Evolutionary conservation across 2,797 vertebrate species (phyloP).

Genomic region (Myiotriccus ornatus): DNA sequence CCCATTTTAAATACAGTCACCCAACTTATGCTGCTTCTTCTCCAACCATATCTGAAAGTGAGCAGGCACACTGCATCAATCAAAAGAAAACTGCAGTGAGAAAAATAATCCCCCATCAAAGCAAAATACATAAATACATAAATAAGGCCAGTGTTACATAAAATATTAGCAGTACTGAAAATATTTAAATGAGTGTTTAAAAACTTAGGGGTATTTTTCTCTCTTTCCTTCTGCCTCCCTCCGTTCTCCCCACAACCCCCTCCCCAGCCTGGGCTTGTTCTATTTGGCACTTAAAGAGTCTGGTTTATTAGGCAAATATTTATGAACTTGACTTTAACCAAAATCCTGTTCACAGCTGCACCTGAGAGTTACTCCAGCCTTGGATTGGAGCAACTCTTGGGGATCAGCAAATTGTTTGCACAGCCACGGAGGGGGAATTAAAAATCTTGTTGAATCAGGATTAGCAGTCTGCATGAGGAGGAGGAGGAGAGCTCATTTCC

Average conservation of each 20-base stretch:
- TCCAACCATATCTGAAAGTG: conserved; percentile 77
- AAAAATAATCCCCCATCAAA: conserved; percentile 78
- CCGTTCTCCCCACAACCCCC: background rate
- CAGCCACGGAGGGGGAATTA: conserved; percentile 46
- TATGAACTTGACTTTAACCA: conserved; percentile 65
- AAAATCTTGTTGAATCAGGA: conserved; percentile 59
- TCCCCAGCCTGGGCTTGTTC: background rate
- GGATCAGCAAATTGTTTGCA: conserved; percentile 64
- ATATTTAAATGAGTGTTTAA: conserved; percentile 44
- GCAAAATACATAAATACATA: conserved; percentile 74
- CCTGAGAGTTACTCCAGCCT: conserved; percentile 44
- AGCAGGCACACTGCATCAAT: conserved; percentile 77
- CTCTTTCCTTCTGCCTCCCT: background rate
- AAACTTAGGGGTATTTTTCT: conserved; percentile 46
- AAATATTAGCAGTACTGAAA: conserved; percentile 58
- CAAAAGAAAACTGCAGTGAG: conserved; percentile 69
- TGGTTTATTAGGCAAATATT: conserved; percentile 67
- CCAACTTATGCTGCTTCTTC: conserved; percentile 52
- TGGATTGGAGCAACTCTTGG: conserved; percentile 19
- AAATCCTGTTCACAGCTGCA: conserved; percentile 47
- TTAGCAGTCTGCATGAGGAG: conserved; percentile 12
- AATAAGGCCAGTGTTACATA: conserved; percentile 68
- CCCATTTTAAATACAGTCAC: conserved; percentile 72
- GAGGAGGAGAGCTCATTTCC: conserved; percentile 37
- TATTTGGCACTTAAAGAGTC: conserved; percentile 44